These are phyloP conservation scores for Caenorhabditis remanei DNA, from an alignment of 1,140 invertebrate genomes.

Conservation along the genomic window DNA sequence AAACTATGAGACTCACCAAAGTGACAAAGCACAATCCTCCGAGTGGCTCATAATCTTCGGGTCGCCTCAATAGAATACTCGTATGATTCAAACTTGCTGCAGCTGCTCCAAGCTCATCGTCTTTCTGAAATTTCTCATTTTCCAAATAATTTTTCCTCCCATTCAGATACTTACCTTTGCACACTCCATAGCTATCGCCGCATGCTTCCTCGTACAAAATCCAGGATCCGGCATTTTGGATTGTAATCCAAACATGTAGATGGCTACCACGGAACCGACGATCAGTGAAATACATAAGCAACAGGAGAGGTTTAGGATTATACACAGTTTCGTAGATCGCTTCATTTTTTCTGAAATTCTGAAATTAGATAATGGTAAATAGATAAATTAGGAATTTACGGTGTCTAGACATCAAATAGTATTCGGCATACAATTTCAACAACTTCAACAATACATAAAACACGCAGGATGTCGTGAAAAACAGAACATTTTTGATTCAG, in stretches of 20 bases:
- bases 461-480: too few species aligned
- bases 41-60: constrained; percentile 11
- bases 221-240: constrained; percentile 46
- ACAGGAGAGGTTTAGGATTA: constrained; percentile 26
- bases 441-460: too few species aligned
- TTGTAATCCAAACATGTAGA: constrained; percentile 29
- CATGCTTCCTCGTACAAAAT: neutral
- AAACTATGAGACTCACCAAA: neutral
- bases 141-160: neutral
- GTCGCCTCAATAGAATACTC: neutral
- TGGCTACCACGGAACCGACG: neutral
- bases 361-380: neutral
- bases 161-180: neutral
- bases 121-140: neutral
- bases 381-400: neutral
- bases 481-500: too few species aligned
- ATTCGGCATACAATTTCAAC: too few species aligned
- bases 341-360: constrained; percentile 4
- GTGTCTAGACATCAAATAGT: neutral
- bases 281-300: constrained; percentile 10
- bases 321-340: neutral
- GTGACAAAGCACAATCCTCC: constrained; percentile 23
- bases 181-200: constrained; percentile 27
- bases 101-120: constrained; percentile 31
- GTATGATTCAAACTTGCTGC: constrained; percentile 28